Evolutionary conservation across 1,140 invertebrate genomes (phyloP), one percentile per base, ranked within the genome.

Genomic region (Sitodiplosis mosellana): DNA sequence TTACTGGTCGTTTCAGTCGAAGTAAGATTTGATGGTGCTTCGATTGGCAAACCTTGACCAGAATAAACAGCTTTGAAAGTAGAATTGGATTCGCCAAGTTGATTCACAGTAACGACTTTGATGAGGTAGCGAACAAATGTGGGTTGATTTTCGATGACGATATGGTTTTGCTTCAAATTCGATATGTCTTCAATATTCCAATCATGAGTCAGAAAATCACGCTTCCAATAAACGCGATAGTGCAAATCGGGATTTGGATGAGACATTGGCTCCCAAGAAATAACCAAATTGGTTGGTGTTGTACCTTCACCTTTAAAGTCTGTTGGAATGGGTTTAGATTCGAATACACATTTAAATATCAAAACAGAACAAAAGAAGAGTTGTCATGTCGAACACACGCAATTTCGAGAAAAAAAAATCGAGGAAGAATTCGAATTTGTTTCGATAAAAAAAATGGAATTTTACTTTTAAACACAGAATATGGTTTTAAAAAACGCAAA

Each of bases 221-320:
- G 73, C 56, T 81, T 82, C 72, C 87, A 95, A 50, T 77, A 84
- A 6, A 99, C 80, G 51, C 82, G 74, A 63, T 99, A 99, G 56
- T 82, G 78, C 66, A 99, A 95, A 43, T 80, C 80, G 1, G 87
- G 87, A 0, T 81, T 97, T 94, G 64, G 98, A 94, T 90, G 79
- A 0, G 90, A 83, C 91, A 99, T 95, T 47, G 81, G 78, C 34
- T 88, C 92, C 93, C 94, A 99, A 4, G 78, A 76, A 56, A 99
- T 94, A 19, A 95, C 80, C 42, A 99, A 71, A 67, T 96, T 95
- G 52, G 79, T 80, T 1, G 88, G 87, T 42, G 78, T 74, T 3
- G 81, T 82, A 50, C 93, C 93, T 59, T 83, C 78, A 2, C 91
- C 92, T 54, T 82, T 74, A n/a, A n/a, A n/a, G n/a, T n/a, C n/a